Evolutionary conservation across 2,888 invertebrate genomes (phyloP).

Genomic region (Nymphalis polychloros): DNA sequence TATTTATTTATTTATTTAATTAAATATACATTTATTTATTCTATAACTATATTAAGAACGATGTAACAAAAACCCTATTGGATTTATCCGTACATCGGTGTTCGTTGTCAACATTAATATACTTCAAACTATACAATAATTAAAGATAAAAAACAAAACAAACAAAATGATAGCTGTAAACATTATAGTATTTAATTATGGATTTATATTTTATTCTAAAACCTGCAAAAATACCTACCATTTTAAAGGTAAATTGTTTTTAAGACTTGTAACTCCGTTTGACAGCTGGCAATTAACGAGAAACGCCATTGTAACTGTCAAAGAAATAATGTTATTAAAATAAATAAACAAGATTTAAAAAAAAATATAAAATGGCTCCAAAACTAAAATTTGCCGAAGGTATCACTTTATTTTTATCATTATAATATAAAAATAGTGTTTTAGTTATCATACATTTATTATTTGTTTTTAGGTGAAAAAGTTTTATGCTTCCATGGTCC

Average conservation of each 20-base stretch:
- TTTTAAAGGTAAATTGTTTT: background rate
- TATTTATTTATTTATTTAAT: too few relatives aligned
- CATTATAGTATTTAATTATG: too few relatives aligned
- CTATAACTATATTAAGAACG: too few relatives aligned
- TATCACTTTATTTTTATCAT: slow-evolving; percentile 20
- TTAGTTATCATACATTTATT: slow-evolving; percentile 47
- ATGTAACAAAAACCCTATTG: too few relatives aligned
- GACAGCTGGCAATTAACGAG: background rate
- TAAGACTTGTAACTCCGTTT: background rate
- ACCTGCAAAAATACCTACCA: too few relatives aligned
- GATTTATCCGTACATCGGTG: too few relatives aligned
- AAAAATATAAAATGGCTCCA: slow-evolving; percentile 77
- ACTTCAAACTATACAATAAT: too few relatives aligned
- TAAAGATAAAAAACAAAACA: too few relatives aligned
- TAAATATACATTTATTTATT: too few relatives aligned
- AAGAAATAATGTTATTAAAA: slow-evolving; percentile 12
- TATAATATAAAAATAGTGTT: background rate
- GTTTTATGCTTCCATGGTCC: slow-evolving; percentile 98
- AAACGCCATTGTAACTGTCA: slow-evolving; percentile 6
- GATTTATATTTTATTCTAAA: too few relatives aligned
- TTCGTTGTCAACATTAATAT: too few relatives aligned
- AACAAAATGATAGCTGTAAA: too few relatives aligned
- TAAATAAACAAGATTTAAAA: slow-evolving; percentile 25
- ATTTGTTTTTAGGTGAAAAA: slow-evolving; percentile 86
- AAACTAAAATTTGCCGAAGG: slow-evolving; percentile 89